phyloP scores from a whole-genome alignment of 2,113 vertebrate genomes.

The Pseudonaja textilis region DNA sequence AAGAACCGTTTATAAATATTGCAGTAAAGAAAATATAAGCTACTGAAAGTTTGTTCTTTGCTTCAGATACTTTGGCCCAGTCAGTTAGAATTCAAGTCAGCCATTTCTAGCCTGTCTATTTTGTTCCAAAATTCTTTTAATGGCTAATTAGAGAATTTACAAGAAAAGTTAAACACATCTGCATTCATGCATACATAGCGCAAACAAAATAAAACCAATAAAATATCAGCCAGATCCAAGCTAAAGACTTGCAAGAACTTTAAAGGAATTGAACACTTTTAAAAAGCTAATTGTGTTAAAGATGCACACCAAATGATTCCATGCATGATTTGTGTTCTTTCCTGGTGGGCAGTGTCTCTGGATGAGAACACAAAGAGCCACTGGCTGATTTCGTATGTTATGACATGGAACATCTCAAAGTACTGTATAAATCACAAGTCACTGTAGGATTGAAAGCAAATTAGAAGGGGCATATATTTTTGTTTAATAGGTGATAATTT shows the following conservation, averaged over 20 bases:
- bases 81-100: not conserved
- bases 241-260: not conserved
- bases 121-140: not conserved
- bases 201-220: not conserved
- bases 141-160: not conserved
- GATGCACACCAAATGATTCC: not conserved
- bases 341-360: not conserved
- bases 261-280: not conserved
- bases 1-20: not conserved
- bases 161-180: not conserved
- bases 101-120: not conserved
- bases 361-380: not conserved
- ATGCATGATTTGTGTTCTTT: not conserved
- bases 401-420: not conserved
- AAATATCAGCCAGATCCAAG: not conserved
- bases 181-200: not conserved
- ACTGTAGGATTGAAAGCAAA: not conserved
- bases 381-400: not conserved
- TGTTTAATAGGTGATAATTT: not conserved
- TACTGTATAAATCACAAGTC: not conserved
- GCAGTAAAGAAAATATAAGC: not conserved
- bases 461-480: not conserved
- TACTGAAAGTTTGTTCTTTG: not conserved
- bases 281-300: not conserved
- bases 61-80: not conserved